These are phyloP conservation scores for Lacerta bilineata DNA, from an alignment of 2,797 vertebrate genomes.

Conservation along the genomic window DNA sequence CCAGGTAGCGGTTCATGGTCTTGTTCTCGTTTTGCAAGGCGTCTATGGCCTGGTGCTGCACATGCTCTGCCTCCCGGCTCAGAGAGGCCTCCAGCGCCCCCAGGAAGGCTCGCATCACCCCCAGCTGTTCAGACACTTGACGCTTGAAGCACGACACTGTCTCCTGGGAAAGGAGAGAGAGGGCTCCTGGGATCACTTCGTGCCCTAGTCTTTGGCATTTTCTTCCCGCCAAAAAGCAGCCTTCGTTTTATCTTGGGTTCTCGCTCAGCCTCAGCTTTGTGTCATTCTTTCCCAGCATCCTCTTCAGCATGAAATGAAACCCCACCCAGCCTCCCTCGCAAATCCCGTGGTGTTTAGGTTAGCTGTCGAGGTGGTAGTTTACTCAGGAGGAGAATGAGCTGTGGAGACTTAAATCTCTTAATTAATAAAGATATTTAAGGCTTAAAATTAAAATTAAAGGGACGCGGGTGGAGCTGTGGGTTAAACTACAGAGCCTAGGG, in stretches of 20 bases:
- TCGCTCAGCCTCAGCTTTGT: neutral
- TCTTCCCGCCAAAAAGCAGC: neutral
- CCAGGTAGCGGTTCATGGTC: constrained; percentile 73
- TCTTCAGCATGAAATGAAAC: too few species aligned
- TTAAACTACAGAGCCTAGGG: too few species aligned
- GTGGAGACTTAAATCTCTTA: neutral
- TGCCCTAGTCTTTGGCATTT: neutral
- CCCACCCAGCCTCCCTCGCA: too few species aligned
- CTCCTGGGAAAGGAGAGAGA: constrained; percentile 56
- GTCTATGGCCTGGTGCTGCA: constrained; percentile 52
- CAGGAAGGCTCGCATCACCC: constrained; percentile 74
- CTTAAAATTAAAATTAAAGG: too few species aligned
- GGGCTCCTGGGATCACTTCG: neutral
- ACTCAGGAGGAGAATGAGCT: neutral
- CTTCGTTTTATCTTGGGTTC: neutral
- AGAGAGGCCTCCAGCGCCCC: constrained; percentile 69
- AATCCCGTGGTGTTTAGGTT: too few species aligned
- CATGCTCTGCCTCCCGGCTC: constrained; percentile 65
- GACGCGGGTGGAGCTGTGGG: too few species aligned
- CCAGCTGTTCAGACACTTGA: constrained; percentile 74
- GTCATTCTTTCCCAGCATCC: neutral
- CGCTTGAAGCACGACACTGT: constrained; percentile 72
- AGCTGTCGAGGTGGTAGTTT: neutral
- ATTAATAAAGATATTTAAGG: neutral
- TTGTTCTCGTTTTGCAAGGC: constrained; percentile 73